Evolutionary conservation across 2,113 vertebrate species (phyloP).

Genomic region (Taxidea taxus): DNA sequence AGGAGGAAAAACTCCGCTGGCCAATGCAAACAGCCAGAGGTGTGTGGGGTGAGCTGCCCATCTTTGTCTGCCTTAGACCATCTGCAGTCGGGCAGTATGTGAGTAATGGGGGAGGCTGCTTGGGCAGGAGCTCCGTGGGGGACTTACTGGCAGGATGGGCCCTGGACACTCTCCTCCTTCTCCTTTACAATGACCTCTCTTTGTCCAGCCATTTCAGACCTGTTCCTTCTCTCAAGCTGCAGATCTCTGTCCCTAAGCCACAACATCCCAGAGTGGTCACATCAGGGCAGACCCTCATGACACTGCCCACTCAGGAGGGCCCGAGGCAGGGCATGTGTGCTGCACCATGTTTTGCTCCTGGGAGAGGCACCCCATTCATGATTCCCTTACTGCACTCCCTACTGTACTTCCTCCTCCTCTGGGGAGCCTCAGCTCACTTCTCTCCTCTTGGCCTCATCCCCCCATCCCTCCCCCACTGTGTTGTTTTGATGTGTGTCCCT

Average conservation of each 20-base stretch:
- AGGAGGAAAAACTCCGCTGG: neutral
- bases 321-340: neutral
- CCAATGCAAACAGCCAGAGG: accelerated
- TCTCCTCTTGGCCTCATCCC: neutral
- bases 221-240: neutral
- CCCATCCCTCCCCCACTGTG: neutral
- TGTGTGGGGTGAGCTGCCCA: accelerated
- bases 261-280: neutral
- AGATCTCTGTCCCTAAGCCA: neutral
- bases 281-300: neutral
- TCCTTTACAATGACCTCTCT: neutral
- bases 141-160: neutral
- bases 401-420: neutral
- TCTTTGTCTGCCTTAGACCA: neutral
- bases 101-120: neutral
- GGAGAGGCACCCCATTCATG: neutral
- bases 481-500: constrained; percentile 35
- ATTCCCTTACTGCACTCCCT: neutral
- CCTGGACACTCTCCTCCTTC: neutral
- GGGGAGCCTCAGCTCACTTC: neutral
- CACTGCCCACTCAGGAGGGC: accelerated
- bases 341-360: neutral
- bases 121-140: neutral
- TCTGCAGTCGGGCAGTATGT: neutral
- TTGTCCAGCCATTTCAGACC: neutral